Conservation (phyloP, 2,888 invertebrate species). For the Desoria tigrina region DNA sequence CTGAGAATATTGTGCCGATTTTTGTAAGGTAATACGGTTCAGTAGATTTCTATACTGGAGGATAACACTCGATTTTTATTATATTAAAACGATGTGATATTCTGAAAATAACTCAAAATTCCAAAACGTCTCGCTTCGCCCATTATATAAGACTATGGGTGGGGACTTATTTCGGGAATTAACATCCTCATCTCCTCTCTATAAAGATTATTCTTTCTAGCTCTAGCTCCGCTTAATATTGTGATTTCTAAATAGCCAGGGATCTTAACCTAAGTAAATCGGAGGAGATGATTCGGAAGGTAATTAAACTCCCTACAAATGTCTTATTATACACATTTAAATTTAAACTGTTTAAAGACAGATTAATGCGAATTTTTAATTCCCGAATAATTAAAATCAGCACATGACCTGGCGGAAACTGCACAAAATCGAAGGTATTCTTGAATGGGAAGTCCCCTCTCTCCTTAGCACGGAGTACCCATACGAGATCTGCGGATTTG, state of each 20-base stretch:
- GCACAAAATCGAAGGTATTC: slow-evolving; percentile 42
- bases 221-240: too few species aligned
- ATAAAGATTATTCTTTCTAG: too few species aligned
- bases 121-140: not conserved
- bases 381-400: slow-evolving; percentile 19
- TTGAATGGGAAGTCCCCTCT: slow-evolving; percentile 43
- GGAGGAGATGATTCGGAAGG: slow-evolving; percentile 50
- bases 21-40: too few species aligned
- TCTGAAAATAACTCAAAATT: not conserved
- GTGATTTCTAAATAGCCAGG: slow-evolving; percentile 36
- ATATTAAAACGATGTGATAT: too few species aligned
- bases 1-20: too few species aligned
- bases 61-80: not conserved
- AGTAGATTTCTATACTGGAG: too few species aligned
- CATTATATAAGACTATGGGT: too few species aligned
- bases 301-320: slow-evolving; percentile 16
- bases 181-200: too few species aligned
- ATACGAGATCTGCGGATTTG: slow-evolving; percentile 43
- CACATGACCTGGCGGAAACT: slow-evolving; percentile 43
- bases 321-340: not conserved
- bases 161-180: too few species aligned
- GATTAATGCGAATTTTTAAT: not conserved
- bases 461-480: slow-evolving; percentile 39
- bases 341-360: not conserved
- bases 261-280: slow-evolving; percentile 44